Conservation (phyloP, 2,888 invertebrate genomes). For the Harmothoe impar region DNA sequence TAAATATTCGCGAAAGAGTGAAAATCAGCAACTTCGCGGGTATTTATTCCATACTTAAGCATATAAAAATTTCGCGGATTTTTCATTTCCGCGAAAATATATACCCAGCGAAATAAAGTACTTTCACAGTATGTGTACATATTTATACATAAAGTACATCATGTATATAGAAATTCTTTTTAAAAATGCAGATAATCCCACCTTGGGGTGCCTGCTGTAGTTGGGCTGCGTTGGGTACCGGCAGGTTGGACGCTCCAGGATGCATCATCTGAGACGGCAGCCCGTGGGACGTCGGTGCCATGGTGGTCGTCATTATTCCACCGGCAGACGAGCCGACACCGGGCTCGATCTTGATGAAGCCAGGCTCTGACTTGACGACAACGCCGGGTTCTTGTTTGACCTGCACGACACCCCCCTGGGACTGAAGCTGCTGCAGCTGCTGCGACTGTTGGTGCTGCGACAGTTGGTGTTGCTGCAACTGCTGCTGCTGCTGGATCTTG, state of each 20-base stretch:
- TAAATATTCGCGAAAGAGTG: too few species aligned
- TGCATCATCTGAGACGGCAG: background rate
- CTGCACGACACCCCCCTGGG: constrained; percentile 50
- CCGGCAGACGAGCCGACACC: constrained; percentile 54
- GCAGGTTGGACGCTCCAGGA: background rate
- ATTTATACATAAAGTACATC: too few species aligned
- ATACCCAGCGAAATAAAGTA: too few species aligned
- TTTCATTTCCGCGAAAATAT: too few species aligned
- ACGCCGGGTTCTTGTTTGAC: background rate
- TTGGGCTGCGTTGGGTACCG: background rate
- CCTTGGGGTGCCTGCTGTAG: background rate
- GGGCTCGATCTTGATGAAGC: constrained; percentile 36
- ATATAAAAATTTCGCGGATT: too few species aligned
- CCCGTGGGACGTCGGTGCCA: background rate
- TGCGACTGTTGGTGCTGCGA: constrained; percentile 68
- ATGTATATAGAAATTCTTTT: too few species aligned
- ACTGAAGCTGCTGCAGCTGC: constrained; percentile 67
- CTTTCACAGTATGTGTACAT: too few species aligned
- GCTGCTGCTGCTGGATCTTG: constrained; percentile 67
- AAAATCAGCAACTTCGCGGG: too few species aligned
- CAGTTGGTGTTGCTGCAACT: constrained; percentile 67
- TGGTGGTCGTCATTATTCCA: constrained; percentile 60
- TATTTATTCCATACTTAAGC: too few species aligned
- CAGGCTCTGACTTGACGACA: constrained; percentile 23
- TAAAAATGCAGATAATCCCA: too few species aligned